A percentile compares a stretch with the other conserved stretches of the same genome.
Evolutionary conservation across 2,888 invertebrate genomes (phyloP).

Genomic region (Hyalella azteca): DNA sequence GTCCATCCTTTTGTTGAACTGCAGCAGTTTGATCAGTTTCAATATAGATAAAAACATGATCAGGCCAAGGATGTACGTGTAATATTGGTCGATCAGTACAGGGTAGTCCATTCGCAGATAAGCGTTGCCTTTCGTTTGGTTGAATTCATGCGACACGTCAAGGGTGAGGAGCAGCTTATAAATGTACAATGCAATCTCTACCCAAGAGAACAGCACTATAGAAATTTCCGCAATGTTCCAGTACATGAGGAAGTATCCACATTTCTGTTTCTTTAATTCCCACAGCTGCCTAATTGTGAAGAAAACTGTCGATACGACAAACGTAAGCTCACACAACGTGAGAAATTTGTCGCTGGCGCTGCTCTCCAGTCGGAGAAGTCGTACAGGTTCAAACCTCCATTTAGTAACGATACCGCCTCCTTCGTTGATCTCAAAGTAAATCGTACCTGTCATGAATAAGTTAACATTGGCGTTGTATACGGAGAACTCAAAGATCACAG

Average conservation of each 20-base stretch:
- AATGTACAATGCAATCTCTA: constrained; percentile 45
- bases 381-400: constrained; percentile 57
- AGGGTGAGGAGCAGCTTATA: constrained; percentile 41
- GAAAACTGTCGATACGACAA: constrained; percentile 63
- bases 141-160: constrained; percentile 41
- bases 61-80: constrained; percentile 65
- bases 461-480: constrained; percentile 65
- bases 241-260: constrained; percentile 47
- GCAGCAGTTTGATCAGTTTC: constrained; percentile 66
- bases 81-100: constrained; percentile 64
- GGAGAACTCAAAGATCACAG: constrained; percentile 67
- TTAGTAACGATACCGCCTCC: constrained; percentile 59
- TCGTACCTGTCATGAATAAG: constrained; percentile 59
- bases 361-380: constrained; percentile 31
- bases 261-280: constrained; percentile 50
- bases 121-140: constrained; percentile 54
- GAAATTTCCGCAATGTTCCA: constrained; percentile 51
- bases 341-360: constrained; percentile 62
- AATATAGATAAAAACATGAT: constrained; percentile 66
- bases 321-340: constrained; percentile 64
- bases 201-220: constrained; percentile 47
- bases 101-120: constrained; percentile 63
- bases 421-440: constrained; percentile 58
- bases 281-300: constrained; percentile 60
- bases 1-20: constrained; percentile 62